phyloP scores from a whole-genome alignment of 1,140 invertebrate genomes.

The Asobara japonica region DNA sequence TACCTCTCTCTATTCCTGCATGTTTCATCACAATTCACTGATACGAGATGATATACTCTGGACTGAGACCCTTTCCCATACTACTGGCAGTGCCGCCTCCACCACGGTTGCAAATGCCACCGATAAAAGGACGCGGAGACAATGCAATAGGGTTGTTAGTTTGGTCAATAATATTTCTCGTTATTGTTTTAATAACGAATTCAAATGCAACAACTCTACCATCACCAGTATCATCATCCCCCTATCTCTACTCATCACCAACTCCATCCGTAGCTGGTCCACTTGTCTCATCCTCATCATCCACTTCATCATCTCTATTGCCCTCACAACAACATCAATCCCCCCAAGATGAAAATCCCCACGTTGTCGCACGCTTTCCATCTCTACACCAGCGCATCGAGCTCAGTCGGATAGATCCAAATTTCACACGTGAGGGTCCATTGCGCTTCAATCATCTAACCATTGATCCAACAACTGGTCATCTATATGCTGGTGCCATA shows the following conservation, averaged over 20 bases:
- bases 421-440: constrained; percentile 55
- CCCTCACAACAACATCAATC: constrained; percentile 28
- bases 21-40: constrained; percentile 24
- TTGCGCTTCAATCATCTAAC: constrained; percentile 71
- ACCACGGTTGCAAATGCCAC: constrained; percentile 34
- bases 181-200: neutral
- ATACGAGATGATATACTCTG: constrained; percentile 53
- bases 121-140: neutral
- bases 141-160: neutral
- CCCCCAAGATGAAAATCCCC: constrained; percentile 44
- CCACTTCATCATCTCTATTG: neutral
- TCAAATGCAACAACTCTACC: neutral
- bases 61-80: constrained; percentile 49
- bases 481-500: constrained; percentile 82
- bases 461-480: constrained; percentile 70
- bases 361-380: constrained; percentile 55
- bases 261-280: constrained; percentile 1
- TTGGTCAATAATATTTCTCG: neutral
- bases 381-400: constrained; percentile 28
- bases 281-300: neutral
- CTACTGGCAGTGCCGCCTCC: constrained; percentile 43
- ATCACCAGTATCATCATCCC: neutral
- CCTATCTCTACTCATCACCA: neutral
- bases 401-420: constrained; percentile 51
- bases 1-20: constrained; percentile 24